Conservation (phyloP, 2,113 vertebrate species). For the Triplophysa tibetana region DNA sequence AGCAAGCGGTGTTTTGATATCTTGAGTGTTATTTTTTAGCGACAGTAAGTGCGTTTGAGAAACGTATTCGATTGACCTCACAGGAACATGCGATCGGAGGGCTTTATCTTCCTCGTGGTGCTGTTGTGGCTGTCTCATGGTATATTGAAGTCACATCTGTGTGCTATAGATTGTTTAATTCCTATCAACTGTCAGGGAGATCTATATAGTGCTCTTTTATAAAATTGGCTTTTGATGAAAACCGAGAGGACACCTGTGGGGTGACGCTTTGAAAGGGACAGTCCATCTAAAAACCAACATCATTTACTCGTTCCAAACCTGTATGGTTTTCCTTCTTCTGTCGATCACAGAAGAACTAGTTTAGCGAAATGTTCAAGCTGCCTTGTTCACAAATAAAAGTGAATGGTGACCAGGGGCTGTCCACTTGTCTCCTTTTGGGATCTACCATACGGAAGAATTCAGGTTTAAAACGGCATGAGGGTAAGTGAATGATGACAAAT, state of each 20-base stretch:
- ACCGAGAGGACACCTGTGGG: slow-evolving; percentile 5
- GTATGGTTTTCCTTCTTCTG: no score
- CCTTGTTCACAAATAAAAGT: no score
- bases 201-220: slow-evolving; percentile 11
- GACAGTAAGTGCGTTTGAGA: slow-evolving; percentile 18
- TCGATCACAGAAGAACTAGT: no score
- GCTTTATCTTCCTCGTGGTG: slow-evolving; percentile 2
- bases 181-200: slow-evolving; percentile 10
- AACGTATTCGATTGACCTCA: slow-evolving; percentile 32
- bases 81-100: not conserved
- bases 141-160: not conserved
- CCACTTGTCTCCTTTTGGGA: no score
- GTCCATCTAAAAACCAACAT: no score
- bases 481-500: no score
- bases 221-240: slow-evolving; percentile 22
- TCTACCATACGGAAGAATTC: no score
- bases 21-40: not conserved
- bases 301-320: no score
- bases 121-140: not conserved
- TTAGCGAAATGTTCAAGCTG: no score
- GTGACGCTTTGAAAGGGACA: not conserved
- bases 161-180: slow-evolving; percentile 34
- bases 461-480: no score
- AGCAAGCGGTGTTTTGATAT: slow-evolving; percentile 26
- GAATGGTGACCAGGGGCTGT: no score